Evolutionary conservation across 2,113 vertebrate genomes (phyloP).

Genomic region (Tachycineta bicolor): DNA sequence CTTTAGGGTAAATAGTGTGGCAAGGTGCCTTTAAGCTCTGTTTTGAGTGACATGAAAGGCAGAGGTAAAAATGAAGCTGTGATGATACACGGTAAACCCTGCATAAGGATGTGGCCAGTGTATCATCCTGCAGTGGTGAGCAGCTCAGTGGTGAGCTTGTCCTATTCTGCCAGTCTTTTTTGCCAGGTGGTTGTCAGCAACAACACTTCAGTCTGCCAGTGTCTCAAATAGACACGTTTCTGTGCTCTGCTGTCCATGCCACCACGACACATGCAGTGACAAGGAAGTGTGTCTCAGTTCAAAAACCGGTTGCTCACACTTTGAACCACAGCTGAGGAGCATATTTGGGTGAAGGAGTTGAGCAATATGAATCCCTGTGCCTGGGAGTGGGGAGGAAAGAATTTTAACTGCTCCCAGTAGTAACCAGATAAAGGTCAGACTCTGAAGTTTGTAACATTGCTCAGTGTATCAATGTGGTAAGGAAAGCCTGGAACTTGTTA

Average conservation of each 20-base stretch:
- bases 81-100: background rate
- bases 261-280: rapidly evolving
- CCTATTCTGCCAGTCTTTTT: background rate
- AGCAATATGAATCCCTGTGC: background rate
- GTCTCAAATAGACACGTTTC: background rate
- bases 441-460: background rate
- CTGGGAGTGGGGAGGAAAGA: background rate
- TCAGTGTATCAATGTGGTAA: background rate
- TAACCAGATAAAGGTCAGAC: background rate
- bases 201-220: background rate
- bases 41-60: background rate
- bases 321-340: background rate
- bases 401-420: background rate
- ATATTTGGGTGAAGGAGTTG: background rate
- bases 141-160: background rate
- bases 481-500: background rate
- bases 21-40: background rate
- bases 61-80: background rate
- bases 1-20: background rate
- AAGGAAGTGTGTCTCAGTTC: background rate
- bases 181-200: background rate
- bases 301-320: background rate
- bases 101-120: background rate
- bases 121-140: background rate
- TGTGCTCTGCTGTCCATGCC: background rate